A percentile compares a stretch with the other conserved stretches of the same genome.
phyloP scores from a whole-genome alignment of 2,888 invertebrate species.

The Dimorphilus gyrociliatus region DNA sequence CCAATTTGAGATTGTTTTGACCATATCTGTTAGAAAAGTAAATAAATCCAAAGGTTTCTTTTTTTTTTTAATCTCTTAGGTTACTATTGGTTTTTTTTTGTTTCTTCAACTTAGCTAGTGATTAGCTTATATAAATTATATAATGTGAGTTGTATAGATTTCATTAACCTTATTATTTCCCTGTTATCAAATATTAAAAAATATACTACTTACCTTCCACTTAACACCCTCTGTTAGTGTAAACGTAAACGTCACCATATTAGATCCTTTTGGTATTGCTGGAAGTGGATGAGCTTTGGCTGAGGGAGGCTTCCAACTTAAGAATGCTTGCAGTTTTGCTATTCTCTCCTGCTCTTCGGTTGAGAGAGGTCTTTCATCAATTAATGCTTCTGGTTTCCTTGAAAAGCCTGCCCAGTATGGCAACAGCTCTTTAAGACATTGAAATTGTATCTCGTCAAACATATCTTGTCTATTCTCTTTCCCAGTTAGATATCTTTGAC shows the following conservation, averaged over 20 bases:
- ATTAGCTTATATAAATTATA: no score
- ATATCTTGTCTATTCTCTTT: conserved; percentile 24
- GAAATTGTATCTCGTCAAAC: conserved; percentile 33
- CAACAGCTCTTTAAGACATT: conserved; percentile 29
- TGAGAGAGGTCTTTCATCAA: no score
- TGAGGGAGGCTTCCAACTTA: conserved; percentile 23
- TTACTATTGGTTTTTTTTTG: no score
- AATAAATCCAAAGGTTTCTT: no score
- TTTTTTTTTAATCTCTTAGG: no score
- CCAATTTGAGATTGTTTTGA: no score
- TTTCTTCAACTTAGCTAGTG: no score
- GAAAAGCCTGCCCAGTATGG: conserved; percentile 36
- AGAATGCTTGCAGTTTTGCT: conserved; percentile 24
- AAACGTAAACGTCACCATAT: conserved; percentile 24
- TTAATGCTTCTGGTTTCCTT: conserved; percentile 7
- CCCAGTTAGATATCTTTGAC: conserved; percentile 24
- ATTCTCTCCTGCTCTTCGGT: conserved; percentile 26
- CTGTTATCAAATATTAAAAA: background rate
- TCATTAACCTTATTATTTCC: conserved; percentile 1
- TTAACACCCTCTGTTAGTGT: conserved; percentile 29
- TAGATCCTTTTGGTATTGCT: conserved; percentile 24
- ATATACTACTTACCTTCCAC: conserved; percentile 21
- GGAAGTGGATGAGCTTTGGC: conserved; percentile 23
- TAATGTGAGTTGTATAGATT: no score
- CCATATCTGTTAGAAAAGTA: no score